Evolutionary conservation across 2,888 invertebrate genomes (phyloP), one percentile per base, ranked within the genome.

Genomic region (Gastrophysa polygoni): DNA sequence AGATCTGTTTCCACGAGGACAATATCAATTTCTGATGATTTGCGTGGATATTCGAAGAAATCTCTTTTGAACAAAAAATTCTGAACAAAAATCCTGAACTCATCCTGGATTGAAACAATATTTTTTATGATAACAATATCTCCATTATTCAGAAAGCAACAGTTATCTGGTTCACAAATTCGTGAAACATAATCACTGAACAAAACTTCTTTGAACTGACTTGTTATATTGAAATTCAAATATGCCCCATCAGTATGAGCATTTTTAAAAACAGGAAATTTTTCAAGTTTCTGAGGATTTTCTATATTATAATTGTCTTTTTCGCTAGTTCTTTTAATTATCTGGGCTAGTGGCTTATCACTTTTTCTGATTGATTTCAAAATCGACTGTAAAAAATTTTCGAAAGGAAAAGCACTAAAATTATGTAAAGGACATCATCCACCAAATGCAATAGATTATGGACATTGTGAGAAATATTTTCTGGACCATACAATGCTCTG

Each of bases 401-500:
- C 24, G 7, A 24, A 20, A 14, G 20, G 48, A 29, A 50, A 28
- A 14, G 50, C 50, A 50, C 50, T 50, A 28, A 50, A 50, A 50
- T 50, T 38, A 54, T 32, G 14, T 43, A 54, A 21, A 17, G 54
- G 43, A 43, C 29, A 28, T 48, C 54, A 28, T 63, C 49, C 51
- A 20, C 52, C 55, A 44, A 48, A 57, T 38, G 56, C 52, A 47
- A 55, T 47, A 52, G 61, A 20, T 63, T 63, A 34, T 64, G 62
- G 59, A 66, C 29, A 61, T 60, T 58, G 32, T 58, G 66, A 21
- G 51, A 64, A 14, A 49, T 52, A 51, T 60, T 43, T 48, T 60
- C 49, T 28, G 17, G n/a, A 17, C 60, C 64, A 56, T 59, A 63
- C 7, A 59, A 44, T 46, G 29, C 28, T 20, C 48, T 51, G 57